Conservation (phyloP, 2,888 invertebrate species). For the Nomada hirtipes region DNA sequence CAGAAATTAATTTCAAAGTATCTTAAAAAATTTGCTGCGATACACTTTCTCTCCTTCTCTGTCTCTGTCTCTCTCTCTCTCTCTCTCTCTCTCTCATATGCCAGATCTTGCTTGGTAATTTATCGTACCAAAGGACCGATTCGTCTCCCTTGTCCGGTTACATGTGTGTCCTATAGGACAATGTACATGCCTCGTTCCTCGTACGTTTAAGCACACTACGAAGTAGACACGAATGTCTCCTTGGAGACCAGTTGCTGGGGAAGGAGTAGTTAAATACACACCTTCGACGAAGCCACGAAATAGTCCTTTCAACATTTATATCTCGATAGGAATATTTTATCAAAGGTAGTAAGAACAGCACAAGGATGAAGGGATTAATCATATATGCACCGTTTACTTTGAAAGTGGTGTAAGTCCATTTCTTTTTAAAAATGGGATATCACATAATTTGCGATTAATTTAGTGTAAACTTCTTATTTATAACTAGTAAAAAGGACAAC, state of each 20-base stretch:
- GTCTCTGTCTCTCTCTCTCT: conserved; percentile 1
- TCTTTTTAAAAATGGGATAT: no score
- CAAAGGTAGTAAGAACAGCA: not conserved
- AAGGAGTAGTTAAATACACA: conserved; percentile 36
- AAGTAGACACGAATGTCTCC: conserved; percentile 54
- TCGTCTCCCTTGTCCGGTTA: conserved; percentile 32
- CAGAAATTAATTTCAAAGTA: not conserved
- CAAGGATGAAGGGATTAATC: not conserved
- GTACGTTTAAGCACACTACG: conserved; percentile 48
- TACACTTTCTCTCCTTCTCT: not conserved
- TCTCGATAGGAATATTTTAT: no score
- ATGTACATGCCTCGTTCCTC: conserved; percentile 37
- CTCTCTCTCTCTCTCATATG: not conserved
- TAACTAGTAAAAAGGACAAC: no score
- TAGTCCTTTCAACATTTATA: conserved; percentile 2
- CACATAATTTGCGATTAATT: no score
- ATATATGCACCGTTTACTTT: no score
- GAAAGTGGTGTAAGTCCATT: no score
- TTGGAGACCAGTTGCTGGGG: conserved; percentile 48
- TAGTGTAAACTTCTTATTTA: no score
- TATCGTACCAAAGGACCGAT: conserved; percentile 46
- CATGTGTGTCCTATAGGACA: conserved; percentile 24
- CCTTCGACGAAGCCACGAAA: conserved; percentile 38
- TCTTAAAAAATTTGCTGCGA: not conserved
- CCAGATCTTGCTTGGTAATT: conserved; percentile 38